Evolutionary conservation across 2,113 vertebrate genomes (phyloP).

Genomic region (Callorhinus ursinus): DNA sequence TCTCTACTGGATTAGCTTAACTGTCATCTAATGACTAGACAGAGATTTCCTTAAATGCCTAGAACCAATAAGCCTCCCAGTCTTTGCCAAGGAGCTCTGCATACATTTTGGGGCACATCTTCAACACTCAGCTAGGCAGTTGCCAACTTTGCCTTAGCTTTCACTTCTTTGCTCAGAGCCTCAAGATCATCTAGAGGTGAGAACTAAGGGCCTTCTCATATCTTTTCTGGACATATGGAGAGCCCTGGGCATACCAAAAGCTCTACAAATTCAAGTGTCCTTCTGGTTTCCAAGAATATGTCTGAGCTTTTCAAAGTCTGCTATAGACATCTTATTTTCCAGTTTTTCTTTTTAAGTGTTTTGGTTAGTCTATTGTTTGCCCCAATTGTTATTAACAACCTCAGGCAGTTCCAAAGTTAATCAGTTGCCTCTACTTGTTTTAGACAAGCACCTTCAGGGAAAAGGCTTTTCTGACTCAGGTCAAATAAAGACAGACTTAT

Average conservation of each 20-base stretch:
- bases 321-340: not conserved
- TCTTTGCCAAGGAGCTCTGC: not conserved
- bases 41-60: not conserved
- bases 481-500: not conserved
- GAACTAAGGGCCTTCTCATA: not conserved
- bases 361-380: not conserved
- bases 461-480: not conserved
- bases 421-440: slow-evolving; percentile 3
- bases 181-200: not conserved
- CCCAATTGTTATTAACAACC: not conserved
- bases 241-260: not conserved
- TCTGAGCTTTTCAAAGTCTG: not conserved
- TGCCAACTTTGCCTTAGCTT: not conserved
- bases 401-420: not conserved
- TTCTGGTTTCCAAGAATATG: not conserved
- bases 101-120: not conserved
- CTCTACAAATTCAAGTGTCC: not conserved
- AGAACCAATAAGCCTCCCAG: not conserved
- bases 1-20: not conserved
- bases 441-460: not conserved
- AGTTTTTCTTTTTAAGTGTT: not conserved
- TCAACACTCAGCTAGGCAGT: not conserved
- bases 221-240: not conserved
- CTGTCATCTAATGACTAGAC: not conserved
- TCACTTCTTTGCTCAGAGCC: not conserved